Evolutionary conservation across 1,140 invertebrate species (phyloP), one percentile per base, ranked within the genome.

Genomic region (Apocrypta bakeri): DNA sequence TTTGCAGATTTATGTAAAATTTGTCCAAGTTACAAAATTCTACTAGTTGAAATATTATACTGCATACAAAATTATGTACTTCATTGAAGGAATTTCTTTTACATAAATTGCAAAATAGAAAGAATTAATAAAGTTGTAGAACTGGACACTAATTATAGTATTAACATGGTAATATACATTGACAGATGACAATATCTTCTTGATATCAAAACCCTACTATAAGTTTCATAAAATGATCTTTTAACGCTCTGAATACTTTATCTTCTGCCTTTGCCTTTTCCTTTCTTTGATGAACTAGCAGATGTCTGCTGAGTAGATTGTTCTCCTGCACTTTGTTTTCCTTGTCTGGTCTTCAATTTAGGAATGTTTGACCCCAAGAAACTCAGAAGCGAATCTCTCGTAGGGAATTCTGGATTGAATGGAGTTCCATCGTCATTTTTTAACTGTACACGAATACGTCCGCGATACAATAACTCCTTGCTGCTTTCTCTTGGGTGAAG

Each of bases 391-490:
- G 96, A 95, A 86, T 97, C 95, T 85, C 97, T 95, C 3, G 94
- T 95, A 1, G 95, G 93, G 90, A 97, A 98, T 74, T 96, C 94
- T 1, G 94, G 88, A 88, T 96, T 96, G 4, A 95, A 88, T 9
- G 95, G 94, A 31, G 94, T 93, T 0, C 98, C 98, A 93, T 99
- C 97, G 88, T 98, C 97, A 89, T 98, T 97, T 91, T 96, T 98
- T 27, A 99, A 91, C 88, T 99, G 98, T 0, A 99, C 95, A 80
- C 98, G 93, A 80, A 99, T 96, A 71, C 98, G 93, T 2, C 98
- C 98, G 85, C 97, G 93, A 85, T 94, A 95, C 21, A 95, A 90
- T 11, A 95, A 90, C 92, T 99, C 97, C 91, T 97, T 97, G 89
- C 98, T 98, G 68, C 94, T 93, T 90, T 99, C 98, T 63, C 97